Conservation (phyloP, 2,113 vertebrate genomes). For the Catharus fuscescens region DNA sequence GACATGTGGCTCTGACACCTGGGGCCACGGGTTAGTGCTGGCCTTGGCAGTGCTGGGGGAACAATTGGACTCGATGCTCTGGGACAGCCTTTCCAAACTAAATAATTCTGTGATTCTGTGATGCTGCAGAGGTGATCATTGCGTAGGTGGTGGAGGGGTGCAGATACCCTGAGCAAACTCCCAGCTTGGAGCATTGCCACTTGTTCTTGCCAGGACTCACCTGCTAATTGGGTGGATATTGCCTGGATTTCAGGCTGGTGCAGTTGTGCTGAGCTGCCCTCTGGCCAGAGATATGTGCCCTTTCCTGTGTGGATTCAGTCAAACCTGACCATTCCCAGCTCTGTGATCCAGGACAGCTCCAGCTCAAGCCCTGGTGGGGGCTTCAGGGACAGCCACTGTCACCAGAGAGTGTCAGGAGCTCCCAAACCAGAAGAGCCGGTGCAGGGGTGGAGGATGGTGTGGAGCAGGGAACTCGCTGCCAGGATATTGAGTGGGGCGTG, state of each 20-base stretch:
- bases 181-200: neutral
- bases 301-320: neutral
- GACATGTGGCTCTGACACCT: neutral
- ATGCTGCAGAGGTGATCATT: neutral
- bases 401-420: neutral
- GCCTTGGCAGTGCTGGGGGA: neutral
- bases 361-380: neutral
- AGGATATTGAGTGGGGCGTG: neutral
- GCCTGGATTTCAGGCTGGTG: neutral
- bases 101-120: neutral
- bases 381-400: neutral
- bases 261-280: neutral
- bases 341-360: neutral
- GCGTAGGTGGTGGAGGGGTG: fast-evolving
- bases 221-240: neutral
- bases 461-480: neutral
- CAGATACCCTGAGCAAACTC: neutral
- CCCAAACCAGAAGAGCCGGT: neutral
- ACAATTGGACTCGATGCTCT: neutral
- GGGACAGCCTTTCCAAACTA: neutral
- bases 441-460: neutral
- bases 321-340: neutral
- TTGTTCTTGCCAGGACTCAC: neutral
- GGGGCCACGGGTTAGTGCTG: neutral
- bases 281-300: neutral